A percentile compares a stretch with the other conserved stretches of the same genome.
Conservation (phyloP, 2,888 invertebrate species). For the Subacronicta megacephala region DNA sequence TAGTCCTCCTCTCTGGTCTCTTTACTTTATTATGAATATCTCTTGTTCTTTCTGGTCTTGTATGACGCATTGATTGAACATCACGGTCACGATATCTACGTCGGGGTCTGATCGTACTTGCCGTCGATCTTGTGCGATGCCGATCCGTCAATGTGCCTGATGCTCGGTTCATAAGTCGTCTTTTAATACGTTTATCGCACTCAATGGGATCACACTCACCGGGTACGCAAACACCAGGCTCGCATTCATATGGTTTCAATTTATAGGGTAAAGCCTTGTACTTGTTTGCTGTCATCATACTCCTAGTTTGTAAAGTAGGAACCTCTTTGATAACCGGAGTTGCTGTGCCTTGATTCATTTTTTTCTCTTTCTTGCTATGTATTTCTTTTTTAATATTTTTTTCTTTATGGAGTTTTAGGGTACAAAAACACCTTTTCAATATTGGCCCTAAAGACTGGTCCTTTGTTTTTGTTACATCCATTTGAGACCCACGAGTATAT, state of each 20-base stretch:
- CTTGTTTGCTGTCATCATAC: conserved; percentile 16
- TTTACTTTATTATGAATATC: conserved; percentile 12
- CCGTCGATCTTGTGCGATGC: conserved; percentile 21
- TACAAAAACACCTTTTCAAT: conserved; percentile 59
- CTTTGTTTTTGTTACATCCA: conserved; percentile 18
- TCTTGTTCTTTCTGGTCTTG: conserved; percentile 11
- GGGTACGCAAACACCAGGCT: conserved; percentile 56
- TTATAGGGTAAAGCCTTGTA: conserved; percentile 27
- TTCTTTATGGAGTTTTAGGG: conserved; percentile 56
- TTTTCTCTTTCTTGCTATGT: background rate
- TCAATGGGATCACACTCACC: conserved; percentile 61
- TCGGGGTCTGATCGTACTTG: conserved; percentile 13
- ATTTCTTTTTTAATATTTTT: conserved; percentile 8
- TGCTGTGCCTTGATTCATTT: conserved; percentile 12
- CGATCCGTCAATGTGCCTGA: conserved; percentile 35
- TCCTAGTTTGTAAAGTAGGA: conserved; percentile 25
- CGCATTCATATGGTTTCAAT: conserved; percentile 58
- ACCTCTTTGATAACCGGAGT: conserved; percentile 10
- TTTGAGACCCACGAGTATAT: conserved; percentile 25
- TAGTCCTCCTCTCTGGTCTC: conserved; percentile 16
- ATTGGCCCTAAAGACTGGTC: conserved; percentile 29
- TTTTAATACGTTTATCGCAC: conserved; percentile 41
- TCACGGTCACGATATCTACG: conserved; percentile 25
- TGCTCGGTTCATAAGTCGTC: conserved; percentile 17
- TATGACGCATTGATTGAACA: conserved; percentile 30